Evolutionary conservation across 2,888 invertebrate species (phyloP).

Genomic region (Brachylomia viminalis): DNA sequence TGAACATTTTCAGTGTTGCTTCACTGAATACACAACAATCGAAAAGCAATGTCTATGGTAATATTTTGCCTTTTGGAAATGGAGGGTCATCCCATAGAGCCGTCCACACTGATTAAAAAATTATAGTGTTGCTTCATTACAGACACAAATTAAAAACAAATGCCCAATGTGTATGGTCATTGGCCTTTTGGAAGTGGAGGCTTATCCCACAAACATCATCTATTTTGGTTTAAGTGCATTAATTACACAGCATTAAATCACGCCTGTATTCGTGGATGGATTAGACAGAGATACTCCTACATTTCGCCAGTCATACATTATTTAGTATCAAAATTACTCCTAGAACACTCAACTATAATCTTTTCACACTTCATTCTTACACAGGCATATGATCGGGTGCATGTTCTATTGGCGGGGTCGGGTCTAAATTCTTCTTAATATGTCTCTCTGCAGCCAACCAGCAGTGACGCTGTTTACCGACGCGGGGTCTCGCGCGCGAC

Average conservation of each 20-base stretch:
- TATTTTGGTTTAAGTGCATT: conserved; percentile 5
- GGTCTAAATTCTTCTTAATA: conserved; percentile 70
- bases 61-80: too few relatives aligned
- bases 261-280: not conserved
- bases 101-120: too few relatives aligned
- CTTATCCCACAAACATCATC: not conserved
- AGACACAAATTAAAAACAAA: not conserved
- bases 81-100: too few relatives aligned
- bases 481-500: conserved; percentile 66
- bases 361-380: conserved; percentile 6
- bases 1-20: not conserved
- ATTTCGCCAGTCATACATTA: not conserved
- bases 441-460: conserved; percentile 69
- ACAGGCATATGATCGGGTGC: conserved; percentile 55
- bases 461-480: conserved; percentile 66
- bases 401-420: conserved; percentile 74
- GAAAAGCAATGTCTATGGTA: too few relatives aligned
- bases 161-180: not conserved
- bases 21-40: not conserved
- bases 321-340: not conserved
- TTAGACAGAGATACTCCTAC: not conserved
- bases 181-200: not conserved
- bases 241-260: not conserved
- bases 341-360: conserved; percentile 7
- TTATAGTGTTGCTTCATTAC: too few relatives aligned